A percentile compares a stretch with the other conserved stretches of the same genome.
These are phyloP conservation scores for Nezara viridula DNA, from an alignment of 2,888 invertebrate genomes.

Conservation along the genomic window DNA sequence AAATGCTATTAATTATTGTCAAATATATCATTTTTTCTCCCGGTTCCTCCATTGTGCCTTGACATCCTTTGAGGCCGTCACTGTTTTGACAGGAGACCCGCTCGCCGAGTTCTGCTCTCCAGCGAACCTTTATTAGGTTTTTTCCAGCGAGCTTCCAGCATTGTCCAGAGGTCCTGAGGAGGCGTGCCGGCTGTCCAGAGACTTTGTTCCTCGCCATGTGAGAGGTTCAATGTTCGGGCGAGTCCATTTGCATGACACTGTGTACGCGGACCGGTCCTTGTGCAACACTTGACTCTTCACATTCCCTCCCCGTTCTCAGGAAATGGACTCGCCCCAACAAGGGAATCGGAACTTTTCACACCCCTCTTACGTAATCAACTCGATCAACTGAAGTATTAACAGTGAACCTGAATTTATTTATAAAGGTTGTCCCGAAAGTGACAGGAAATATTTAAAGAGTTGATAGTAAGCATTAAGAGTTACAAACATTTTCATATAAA, in stretches of 20 bases:
- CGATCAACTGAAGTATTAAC: not conserved
- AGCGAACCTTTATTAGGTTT: not conserved
- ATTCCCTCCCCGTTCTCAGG: constrained; percentile 16
- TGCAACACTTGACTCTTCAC: constrained; percentile 15
- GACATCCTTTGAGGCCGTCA: not conserved
- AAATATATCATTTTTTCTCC: constrained; percentile 32
- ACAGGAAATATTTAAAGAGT: too few species aligned
- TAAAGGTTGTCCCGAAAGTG: not conserved
- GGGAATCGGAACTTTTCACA: constrained; percentile 44
- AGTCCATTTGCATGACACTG: constrained; percentile 35
- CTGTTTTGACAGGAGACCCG: constrained; percentile 32
- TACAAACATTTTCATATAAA: too few species aligned
- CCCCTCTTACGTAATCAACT: constrained; percentile 6
- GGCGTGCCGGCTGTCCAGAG: constrained; percentile 7
- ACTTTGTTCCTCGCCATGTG: not conserved
- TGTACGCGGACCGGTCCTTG: not conserved
- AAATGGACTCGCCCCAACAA: not conserved
- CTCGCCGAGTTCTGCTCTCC: not conserved
- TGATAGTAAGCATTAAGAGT: too few species aligned
- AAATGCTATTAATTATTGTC: constrained; percentile 43
- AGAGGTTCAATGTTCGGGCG: not conserved
- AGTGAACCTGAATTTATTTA: not conserved
- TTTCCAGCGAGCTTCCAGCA: not conserved
- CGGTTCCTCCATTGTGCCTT: not conserved
- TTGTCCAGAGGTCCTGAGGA: constrained; percentile 4